Percentiles rank a stretch among this genome's conserved stretches.
phyloP scores from a whole-genome alignment of 2,888 invertebrate genomes.

The Ochropleura leucogaster region DNA sequence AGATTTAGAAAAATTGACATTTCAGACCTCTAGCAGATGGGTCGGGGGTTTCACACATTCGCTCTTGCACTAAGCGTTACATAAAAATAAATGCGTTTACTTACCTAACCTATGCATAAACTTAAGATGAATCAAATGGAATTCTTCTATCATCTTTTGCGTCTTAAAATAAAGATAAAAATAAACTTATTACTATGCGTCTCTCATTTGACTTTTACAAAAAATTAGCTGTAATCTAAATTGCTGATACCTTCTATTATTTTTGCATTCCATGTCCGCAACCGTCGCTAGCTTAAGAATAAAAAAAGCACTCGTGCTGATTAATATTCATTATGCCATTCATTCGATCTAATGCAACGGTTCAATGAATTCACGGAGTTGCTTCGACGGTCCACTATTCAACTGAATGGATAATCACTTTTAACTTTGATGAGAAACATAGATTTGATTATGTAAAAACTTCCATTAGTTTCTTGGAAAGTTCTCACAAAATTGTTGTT shows the following conservation, averaged over 20 bases:
- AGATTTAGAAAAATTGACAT: neutral
- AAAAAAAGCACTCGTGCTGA: constrained; percentile 53
- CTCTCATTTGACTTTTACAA: constrained; percentile 24
- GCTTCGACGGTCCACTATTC: constrained; percentile 22
- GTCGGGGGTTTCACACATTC: no score
- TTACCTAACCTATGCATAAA: constrained; percentile 5
- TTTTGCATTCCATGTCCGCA: constrained; percentile 45
- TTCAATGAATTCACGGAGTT: constrained; percentile 33
- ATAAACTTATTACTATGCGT: constrained; percentile 49
- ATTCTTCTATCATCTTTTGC: neutral
- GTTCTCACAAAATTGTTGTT: constrained; percentile 18
- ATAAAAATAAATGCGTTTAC: neutral
- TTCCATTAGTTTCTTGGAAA: constrained; percentile 28
- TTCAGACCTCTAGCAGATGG: neutral
- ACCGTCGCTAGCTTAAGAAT: constrained; percentile 26
- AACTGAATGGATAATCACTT: constrained; percentile 47
- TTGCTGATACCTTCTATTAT: constrained; percentile 56
- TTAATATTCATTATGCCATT: constrained; percentile 68
- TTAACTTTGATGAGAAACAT: constrained; percentile 48
- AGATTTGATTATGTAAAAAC: constrained; percentile 44
- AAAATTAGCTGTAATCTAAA: constrained; percentile 49
- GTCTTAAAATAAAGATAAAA: constrained; percentile 31
- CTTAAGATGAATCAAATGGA: constrained; percentile 14
- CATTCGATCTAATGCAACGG: constrained; percentile 55
- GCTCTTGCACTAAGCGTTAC: neutral